These are phyloP conservation scores for Phallusia fumigata DNA, from an alignment of 23 tunicate genomes.

Conservation along the genomic window DNA sequence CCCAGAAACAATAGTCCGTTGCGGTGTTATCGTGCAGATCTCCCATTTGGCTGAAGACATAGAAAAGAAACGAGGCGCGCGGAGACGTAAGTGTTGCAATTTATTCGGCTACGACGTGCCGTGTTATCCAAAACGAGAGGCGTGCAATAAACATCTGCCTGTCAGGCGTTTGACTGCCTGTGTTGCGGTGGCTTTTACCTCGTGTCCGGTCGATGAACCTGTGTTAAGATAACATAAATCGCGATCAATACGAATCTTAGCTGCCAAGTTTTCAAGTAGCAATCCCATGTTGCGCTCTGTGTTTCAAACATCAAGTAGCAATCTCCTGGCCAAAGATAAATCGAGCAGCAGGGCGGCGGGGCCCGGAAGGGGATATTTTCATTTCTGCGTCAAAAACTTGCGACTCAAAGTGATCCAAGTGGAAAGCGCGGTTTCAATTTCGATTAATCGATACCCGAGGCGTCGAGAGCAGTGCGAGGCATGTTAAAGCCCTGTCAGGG, in stretches of 20 bases:
- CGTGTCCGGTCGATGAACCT: no score
- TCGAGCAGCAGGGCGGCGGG: neutral
- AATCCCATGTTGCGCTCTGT: no score
- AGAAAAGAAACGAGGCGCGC: no score
- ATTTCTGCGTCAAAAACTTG: neutral
- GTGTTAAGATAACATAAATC: no score
- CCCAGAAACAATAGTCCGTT: neutral
- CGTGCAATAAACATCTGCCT: neutral
- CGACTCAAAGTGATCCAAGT: neutral
- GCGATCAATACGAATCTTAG: no score
- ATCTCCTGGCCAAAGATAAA: neutral
- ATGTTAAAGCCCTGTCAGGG: no score
- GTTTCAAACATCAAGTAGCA: no score
- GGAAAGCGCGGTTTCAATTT: neutral
- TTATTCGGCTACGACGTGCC: neutral
- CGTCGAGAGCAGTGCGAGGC: no score
- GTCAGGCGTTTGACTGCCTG: neutral
- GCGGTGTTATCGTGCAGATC: neutral
- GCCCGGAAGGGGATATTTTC: conserved; percentile 10
- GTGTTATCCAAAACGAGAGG: neutral
- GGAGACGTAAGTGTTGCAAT: neutral
- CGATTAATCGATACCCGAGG: conserved; percentile 3
- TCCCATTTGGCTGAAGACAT: neutral
- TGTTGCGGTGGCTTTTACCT: neutral
- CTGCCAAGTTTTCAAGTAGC: no score